These are phyloP conservation scores for Tenthredo distinguenda DNA, from an alignment of 2,888 invertebrate genomes.

Conservation along the genomic window DNA sequence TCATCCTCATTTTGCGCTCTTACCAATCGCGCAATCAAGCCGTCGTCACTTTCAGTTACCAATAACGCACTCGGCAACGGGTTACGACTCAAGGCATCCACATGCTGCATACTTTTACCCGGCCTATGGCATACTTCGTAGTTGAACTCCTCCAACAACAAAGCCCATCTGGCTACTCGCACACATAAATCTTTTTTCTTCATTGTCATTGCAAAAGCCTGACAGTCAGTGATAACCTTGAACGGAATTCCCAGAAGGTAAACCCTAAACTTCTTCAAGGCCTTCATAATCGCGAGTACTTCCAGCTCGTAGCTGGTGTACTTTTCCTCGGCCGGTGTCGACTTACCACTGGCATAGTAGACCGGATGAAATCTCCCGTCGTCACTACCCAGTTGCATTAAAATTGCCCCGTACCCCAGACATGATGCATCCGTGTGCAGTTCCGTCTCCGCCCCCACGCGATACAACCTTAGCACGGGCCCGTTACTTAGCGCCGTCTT, in stretches of 20 bases:
- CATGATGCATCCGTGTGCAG: slow-evolving; percentile 62
- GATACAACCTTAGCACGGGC: slow-evolving; percentile 56
- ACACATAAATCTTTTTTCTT: slow-evolving; percentile 41
- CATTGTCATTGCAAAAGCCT: slow-evolving; percentile 59
- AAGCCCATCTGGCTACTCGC: slow-evolving; percentile 50
- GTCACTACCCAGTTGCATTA: slow-evolving; percentile 63
- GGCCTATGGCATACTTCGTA: slow-evolving; percentile 41
- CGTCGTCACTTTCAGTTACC: slow-evolving; percentile 59
- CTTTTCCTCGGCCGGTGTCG: slow-evolving; percentile 54
- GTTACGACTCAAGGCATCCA: slow-evolving; percentile 47
- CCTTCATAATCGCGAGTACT: not conserved
- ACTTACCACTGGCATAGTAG: slow-evolving; percentile 58
- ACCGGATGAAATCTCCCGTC: slow-evolving; percentile 64
- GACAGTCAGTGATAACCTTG: slow-evolving; percentile 50
- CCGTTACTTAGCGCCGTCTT: slow-evolving; percentile 40
- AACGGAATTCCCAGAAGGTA: slow-evolving; percentile 34
- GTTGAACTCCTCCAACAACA: slow-evolving; percentile 59
- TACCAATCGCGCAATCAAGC: slow-evolving; percentile 11
- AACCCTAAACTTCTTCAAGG: slow-evolving; percentile 11
- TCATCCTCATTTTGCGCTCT: slow-evolving; percentile 24
- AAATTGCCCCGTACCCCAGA: slow-evolving; percentile 65
- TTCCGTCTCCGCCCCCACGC: slow-evolving; percentile 55
- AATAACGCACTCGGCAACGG: slow-evolving; percentile 26
- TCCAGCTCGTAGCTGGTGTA: slow-evolving; percentile 61
- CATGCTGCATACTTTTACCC: slow-evolving; percentile 33